phyloP scores from a whole-genome alignment of 2,888 invertebrate genomes.

The Rhagium mordax region DNA sequence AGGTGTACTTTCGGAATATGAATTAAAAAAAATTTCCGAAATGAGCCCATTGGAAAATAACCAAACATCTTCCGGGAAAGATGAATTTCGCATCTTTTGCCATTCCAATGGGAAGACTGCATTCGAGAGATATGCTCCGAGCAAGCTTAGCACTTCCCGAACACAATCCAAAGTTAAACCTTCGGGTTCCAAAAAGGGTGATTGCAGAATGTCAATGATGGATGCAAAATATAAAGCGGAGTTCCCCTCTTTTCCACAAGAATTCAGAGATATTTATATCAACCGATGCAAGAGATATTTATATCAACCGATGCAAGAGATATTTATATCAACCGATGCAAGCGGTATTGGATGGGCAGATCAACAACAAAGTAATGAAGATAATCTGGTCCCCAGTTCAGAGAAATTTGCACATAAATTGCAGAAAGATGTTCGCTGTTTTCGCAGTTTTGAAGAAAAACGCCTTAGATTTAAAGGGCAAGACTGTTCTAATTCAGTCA shows the following conservation, averaged over 20 bases:
- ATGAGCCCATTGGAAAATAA: conserved; percentile 22
- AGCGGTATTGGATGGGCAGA: conserved; percentile 37
- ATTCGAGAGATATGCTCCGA: conserved; percentile 25
- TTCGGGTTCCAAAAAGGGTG: not conserved
- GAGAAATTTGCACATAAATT: conserved; percentile 34
- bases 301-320: no score
- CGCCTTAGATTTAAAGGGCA: not conserved
- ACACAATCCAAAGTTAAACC: not conserved
- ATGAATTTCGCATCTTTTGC: conserved; percentile 39
- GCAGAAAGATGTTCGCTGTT: conserved; percentile 20
- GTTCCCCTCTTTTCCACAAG: not conserved
- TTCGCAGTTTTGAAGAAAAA: not conserved
- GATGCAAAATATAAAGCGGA: not conserved
- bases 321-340: conserved; percentile 45
- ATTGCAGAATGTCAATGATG: not conserved
- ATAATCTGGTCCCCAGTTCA: not conserved
- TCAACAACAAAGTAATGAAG: not conserved
- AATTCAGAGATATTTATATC: conserved; percentile 29
- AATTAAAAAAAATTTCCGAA: no score
- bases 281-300: no score
- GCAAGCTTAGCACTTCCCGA: conserved; percentile 30
- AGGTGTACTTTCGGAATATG: no score
- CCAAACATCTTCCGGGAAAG: conserved; percentile 27
- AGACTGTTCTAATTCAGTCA: conserved; percentile 28
- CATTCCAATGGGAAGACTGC: conserved; percentile 40